These are phyloP conservation scores for Patiria pectinifera DNA, from an alignment of 53 echinoderm and acorn worm genomes.

Conservation along the genomic window DNA sequence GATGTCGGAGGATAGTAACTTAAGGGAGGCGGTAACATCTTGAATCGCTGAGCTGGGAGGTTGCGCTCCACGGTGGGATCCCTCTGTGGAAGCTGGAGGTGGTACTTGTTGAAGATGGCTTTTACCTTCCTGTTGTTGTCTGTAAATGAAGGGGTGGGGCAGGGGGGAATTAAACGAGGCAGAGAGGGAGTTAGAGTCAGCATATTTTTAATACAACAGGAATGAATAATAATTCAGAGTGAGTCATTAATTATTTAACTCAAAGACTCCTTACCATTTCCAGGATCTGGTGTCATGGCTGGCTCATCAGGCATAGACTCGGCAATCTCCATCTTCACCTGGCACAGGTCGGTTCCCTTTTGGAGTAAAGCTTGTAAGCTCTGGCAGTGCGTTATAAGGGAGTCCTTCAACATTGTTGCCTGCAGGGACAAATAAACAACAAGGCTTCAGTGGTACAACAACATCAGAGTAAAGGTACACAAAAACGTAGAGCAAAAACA, in stretches of 20 bases:
- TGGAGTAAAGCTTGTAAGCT: conserved; percentile 3
- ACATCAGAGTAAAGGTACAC: no score
- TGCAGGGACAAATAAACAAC: background rate
- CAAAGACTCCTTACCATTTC: background rate
- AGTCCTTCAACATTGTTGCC: conserved; percentile 11
- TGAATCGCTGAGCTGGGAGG: conserved; percentile 35
- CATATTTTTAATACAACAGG: no score
- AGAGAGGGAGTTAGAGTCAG: background rate
- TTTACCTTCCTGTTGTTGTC: conserved; percentile 34
- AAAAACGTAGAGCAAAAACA: no score
- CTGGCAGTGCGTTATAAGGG: conserved; percentile 26
- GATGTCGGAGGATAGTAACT: background rate
- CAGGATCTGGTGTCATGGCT: conserved; percentile 1
- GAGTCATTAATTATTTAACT: background rate
- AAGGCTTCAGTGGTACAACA: background rate
- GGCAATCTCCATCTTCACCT: conserved; percentile 28
- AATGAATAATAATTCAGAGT: background rate
- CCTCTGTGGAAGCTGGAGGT: conserved; percentile 34
- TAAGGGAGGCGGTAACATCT: conserved; percentile 9
- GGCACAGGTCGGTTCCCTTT: conserved; percentile 15
- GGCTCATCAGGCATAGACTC: conserved; percentile 41
- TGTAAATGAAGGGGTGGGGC: background rate
- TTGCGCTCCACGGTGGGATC: conserved; percentile 27
- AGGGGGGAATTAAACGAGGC: background rate
- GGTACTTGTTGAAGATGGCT: conserved; percentile 14